These are phyloP conservation scores for Goniozus legneri DNA, from an alignment of 1,140 invertebrate species.

Conservation along the genomic window DNA sequence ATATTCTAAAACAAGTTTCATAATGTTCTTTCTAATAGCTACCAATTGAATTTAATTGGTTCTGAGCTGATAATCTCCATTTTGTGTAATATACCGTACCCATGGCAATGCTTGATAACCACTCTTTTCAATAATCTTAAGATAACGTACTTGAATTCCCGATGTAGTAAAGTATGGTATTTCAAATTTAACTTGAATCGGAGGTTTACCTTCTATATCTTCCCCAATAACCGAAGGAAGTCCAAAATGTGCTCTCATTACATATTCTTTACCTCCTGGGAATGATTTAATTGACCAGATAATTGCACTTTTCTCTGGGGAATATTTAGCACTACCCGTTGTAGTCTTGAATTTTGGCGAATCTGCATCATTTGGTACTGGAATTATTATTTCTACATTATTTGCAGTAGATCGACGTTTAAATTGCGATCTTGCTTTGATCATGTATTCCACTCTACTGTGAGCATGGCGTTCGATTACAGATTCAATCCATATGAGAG, in stretches of 20 bases:
- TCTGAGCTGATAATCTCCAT: slow-evolving; percentile 97
- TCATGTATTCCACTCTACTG: slow-evolving; percentile 98
- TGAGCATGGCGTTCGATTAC: slow-evolving; percentile 98
- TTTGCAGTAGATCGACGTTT: slow-evolving; percentile 97
- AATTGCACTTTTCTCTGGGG: slow-evolving; percentile 95
- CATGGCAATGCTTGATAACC: slow-evolving; percentile 98
- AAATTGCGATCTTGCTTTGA: slow-evolving; percentile 99
- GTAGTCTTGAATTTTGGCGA: slow-evolving; percentile 99
- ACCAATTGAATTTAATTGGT: no score
- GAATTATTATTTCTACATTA: slow-evolving; percentile 99
- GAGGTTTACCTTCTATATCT: slow-evolving; percentile 94
- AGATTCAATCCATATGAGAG: slow-evolving; percentile 99
- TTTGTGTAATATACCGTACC: slow-evolving; percentile 99
- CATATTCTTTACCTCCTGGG: slow-evolving; percentile 97
- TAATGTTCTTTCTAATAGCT: no score
- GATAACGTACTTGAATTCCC: slow-evolving; percentile 96
- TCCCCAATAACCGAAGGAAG: slow-evolving; percentile 94
- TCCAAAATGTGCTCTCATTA: slow-evolving; percentile 99
- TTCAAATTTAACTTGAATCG: slow-evolving; percentile 99
- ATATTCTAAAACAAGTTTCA: no score
- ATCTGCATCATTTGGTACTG: slow-evolving; percentile 96
- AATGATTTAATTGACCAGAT: slow-evolving; percentile 99
- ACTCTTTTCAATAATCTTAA: slow-evolving; percentile 99
- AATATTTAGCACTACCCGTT: slow-evolving; percentile 96
- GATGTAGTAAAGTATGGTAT: slow-evolving; percentile 99